Evolutionary conservation across 2,888 invertebrate species (phyloP).

Genomic region (Stramonita haemastoma): DNA sequence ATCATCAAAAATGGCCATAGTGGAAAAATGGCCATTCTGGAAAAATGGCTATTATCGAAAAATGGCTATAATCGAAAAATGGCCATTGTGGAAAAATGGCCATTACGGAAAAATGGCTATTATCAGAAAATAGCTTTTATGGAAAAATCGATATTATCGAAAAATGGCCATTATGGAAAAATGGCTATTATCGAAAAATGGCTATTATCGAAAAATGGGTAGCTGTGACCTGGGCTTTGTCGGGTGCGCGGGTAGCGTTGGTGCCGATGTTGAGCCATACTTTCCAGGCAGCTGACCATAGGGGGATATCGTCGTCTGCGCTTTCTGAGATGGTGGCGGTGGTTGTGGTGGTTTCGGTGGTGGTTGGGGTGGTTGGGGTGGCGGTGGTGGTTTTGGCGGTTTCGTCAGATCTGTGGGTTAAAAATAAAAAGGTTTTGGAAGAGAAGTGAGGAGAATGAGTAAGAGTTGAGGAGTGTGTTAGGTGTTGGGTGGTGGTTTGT

Average conservation of each 20-base stretch:
- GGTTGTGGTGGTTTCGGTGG: constrained; percentile 18
- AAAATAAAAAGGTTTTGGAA: not conserved
- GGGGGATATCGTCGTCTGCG: constrained; percentile 67
- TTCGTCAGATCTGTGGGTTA: constrained; percentile 13
- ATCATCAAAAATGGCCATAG: too few species aligned
- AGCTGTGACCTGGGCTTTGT: constrained; percentile 52
- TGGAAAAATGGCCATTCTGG: too few species aligned
- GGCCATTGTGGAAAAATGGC: constrained; percentile 90
- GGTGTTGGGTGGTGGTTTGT: not conserved
- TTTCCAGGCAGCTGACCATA: constrained; percentile 77
- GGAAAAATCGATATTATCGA: too few species aligned
- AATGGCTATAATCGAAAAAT: too few species aligned
- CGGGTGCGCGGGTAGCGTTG: constrained; percentile 83
- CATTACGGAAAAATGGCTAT: too few species aligned
- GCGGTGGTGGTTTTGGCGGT: not conserved
- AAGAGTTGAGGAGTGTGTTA: not conserved
- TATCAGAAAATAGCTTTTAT: too few species aligned
- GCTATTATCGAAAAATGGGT: too few species aligned
- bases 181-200: too few species aligned
- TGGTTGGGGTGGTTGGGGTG: not conserved
- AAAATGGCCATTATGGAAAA: too few species aligned
- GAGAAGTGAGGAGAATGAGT: not conserved
- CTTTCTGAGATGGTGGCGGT: constrained; percentile 43
- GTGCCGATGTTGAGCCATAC: constrained; percentile 91
- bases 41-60: too few species aligned